A percentile compares a stretch with the other conserved stretches of the same genome.
These are phyloP conservation scores for Caenorhabditis doughertyi DNA, from an alignment of 2,888 invertebrate genomes.

Conservation along the genomic window DNA sequence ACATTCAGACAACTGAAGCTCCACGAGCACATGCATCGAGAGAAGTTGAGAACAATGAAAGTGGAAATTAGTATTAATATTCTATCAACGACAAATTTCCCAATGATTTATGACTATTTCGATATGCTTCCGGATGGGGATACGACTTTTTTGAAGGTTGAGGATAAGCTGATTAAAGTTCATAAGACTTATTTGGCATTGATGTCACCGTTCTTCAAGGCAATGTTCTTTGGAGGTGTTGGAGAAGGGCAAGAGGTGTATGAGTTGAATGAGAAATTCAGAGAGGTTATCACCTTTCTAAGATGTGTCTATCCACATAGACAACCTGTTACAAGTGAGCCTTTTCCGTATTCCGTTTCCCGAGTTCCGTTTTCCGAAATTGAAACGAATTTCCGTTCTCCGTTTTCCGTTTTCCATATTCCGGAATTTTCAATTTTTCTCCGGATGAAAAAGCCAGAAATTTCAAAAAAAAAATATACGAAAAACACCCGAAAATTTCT, in stretches of 20 bases:
- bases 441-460: no score
- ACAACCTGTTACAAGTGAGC: slow-evolving; percentile 44
- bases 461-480: no score
- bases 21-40: slow-evolving; percentile 35
- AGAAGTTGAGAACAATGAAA: slow-evolving; percentile 9
- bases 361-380: not conserved
- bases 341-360: no score
- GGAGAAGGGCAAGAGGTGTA: slow-evolving; percentile 11
- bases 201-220: slow-evolving; percentile 55
- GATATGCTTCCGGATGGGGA: slow-evolving; percentile 28
- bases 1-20: slow-evolving; percentile 34
- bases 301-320: slow-evolving; percentile 48
- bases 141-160: slow-evolving; percentile 25
- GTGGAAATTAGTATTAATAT: slow-evolving; percentile 33
- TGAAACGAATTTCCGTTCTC: no score
- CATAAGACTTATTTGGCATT: slow-evolving; percentile 35
- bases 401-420: no score
- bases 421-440: no score
- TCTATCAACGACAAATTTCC: slow-evolving; percentile 10
- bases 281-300: slow-evolving; percentile 38
- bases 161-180: slow-evolving; percentile 26
- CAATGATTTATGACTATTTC: slow-evolving; percentile 49
- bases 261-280: slow-evolving; percentile 46
- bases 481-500: no score
- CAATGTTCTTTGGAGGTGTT: slow-evolving; percentile 35